Evolutionary conservation across 2,113 vertebrate species (phyloP).

Genomic region (Ardeotis arabs): DNA sequence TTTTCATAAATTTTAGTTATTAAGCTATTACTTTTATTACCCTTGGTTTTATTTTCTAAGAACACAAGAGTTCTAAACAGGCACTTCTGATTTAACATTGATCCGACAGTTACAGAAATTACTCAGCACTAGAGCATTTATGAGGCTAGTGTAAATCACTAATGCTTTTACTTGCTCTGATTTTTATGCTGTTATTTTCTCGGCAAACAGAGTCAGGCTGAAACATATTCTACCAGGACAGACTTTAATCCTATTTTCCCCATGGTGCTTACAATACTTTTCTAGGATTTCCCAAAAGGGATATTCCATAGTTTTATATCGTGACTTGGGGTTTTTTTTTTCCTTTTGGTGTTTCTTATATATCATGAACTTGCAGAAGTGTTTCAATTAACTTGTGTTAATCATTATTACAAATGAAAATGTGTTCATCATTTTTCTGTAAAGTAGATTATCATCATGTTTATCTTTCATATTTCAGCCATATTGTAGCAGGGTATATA

Average conservation of each 20-base stretch:
- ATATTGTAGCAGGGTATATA: neutral
- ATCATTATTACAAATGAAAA: neutral
- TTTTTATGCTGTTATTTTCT: neutral
- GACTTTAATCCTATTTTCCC: neutral
- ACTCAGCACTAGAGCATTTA: neutral
- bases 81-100: neutral
- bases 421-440: neutral
- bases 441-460: neutral
- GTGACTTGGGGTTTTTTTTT: neutral
- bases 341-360: neutral
- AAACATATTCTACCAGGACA: neutral
- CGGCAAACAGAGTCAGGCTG: neutral
- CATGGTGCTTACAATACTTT: neutral
- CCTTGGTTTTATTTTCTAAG: neutral
- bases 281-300: neutral
- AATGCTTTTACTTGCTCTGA: neutral
- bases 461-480: neutral
- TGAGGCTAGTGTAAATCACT: neutral
- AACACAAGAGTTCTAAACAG: neutral
- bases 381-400: neutral
- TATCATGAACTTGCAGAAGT: neutral
- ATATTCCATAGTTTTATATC: neutral
- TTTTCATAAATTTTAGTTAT: neutral
- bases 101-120: neutral
- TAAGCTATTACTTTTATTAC: neutral